Evolutionary conservation across 2,797 vertebrate species (phyloP), one percentile per base, ranked within the genome.

Genomic region (Varecia variegata): DNA sequence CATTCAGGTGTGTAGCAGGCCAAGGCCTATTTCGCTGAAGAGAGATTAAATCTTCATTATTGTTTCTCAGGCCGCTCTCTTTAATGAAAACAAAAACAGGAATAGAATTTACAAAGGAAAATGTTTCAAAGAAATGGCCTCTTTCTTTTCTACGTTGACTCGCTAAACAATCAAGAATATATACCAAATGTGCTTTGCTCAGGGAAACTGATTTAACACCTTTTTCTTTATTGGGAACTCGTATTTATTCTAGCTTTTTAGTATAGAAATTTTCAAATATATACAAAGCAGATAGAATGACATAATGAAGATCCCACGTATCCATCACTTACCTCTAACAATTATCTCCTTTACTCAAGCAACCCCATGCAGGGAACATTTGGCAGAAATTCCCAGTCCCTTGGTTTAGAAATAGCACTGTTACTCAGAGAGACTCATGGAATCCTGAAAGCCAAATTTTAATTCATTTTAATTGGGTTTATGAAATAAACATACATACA

Each of bases 91-190:
- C 3, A 89, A 27, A 86, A 87, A 38, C 58, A 43, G 85, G 85
- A 93, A 38, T 32, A 58, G 68, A 93, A 92, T 83, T 54, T 92
- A 35, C 77, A 45, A 47, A 93, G 71, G 67, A 92, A 80, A 92
- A 85, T 45, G 50, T 88, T 84, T 68, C 14, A 68, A 88, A 67
- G 79, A 93, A 68, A 81, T 38, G 86, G 85, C 20, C 67, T 91
- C 56, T 76, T 54, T 47, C n/a, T 88, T 93, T 88, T 60, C 56
- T 35, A 71, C 43, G 11, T 84, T 71, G 56, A 81, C n/a, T 92
- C 21, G 43, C 11, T 15, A 23, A 84, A 68, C 11, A 56, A 35
- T 45, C 11, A 52, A 90, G 30, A 21, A 15, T 71, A 38, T 18
- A 56, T 14, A 68, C 23, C 56, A 91, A 60, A 67, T 68, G 62